phyloP scores from a whole-genome alignment of 2,888 invertebrate species.

The Lissonota sp. region DNA sequence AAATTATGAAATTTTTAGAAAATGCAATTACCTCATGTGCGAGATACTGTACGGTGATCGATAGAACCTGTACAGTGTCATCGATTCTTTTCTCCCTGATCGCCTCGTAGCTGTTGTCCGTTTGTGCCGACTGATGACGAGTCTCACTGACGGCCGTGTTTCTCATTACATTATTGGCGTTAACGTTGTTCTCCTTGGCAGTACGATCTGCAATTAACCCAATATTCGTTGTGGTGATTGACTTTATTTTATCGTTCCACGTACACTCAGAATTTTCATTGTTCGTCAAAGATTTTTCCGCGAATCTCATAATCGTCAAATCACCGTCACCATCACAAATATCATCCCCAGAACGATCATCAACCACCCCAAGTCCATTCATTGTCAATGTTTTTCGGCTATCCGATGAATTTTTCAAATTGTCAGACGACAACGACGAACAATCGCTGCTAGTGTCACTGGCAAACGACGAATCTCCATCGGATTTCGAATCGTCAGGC shows the following conservation, averaged over 20 bases:
- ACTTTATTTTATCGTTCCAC: slow-evolving; percentile 55
- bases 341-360: neutral
- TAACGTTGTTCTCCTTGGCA: slow-evolving; percentile 72
- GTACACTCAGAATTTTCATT: slow-evolving; percentile 19
- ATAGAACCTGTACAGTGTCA: slow-evolving; percentile 92
- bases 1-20: too few species aligned
- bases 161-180: slow-evolving; percentile 64
- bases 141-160: slow-evolving; percentile 73
- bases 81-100: slow-evolving; percentile 84
- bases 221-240: slow-evolving; percentile 74
- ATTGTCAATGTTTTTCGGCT: slow-evolving; percentile 33
- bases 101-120: slow-evolving; percentile 72
- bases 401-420: slow-evolving; percentile 20
- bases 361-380: slow-evolving; percentile 6
- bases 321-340: slow-evolving; percentile 27
- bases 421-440: slow-evolving; percentile 46
- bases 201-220: slow-evolving; percentile 78
- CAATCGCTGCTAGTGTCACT: slow-evolving; percentile 49
- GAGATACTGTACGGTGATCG: slow-evolving; percentile 93
- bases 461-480: slow-evolving; percentile 50
- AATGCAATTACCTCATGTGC: slow-evolving; percentile 85
- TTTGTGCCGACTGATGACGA: slow-evolving; percentile 84
- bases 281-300: slow-evolving; percentile 34
- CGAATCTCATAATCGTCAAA: slow-evolving; percentile 56
- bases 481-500: slow-evolving; percentile 53